Base-by-base conservation (phyloP, 2,113 vertebrate species). In the Lagopus muta region DNA sequence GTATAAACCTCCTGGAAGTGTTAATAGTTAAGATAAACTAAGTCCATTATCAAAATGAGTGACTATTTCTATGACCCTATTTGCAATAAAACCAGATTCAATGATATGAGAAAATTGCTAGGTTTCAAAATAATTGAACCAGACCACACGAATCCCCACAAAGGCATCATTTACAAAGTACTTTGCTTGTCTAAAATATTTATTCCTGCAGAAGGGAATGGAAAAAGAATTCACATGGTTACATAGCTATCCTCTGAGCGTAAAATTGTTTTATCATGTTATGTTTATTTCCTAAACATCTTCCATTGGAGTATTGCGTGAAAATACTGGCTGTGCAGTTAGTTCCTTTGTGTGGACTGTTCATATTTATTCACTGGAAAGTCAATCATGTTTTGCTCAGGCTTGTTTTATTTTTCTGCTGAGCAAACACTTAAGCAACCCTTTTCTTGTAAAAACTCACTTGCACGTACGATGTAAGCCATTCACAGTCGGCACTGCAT, bases 271-370 rank as follows among this genome's bases (percentile, higher is more conserved):
- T 89, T 94, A 96, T 96, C 84, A 90, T 84, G 88, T 95, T 92
- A 90, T 94, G 87, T 96, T 95, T 95, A 82, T 93, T 95, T 97
- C 90, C 87, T 93, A 98, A 98, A 95, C 97, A 98, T 96, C 98
- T 98, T 96, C 97, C 98, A 95, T 86, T 98, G 87, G 98, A 97
- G 64, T 98, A 98, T 95, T 97, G 97, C 28, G 96, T 97, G 83
- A 98, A 98, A 97, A 98, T 97, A 97, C 34, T 45, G 64, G 45
- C 74, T 83, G 28, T 72, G 71, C 61, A 79, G 61, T 91, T 85
- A 97, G 96, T 76, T 80, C 58, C 48, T 92, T 95, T 96, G 82
- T 88, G 85, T 86, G 71, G 38, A 54, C 52, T 65, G 72, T 76
- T 95, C 88, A n/a, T 84, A 61, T 72, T 78, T 94, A 90, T 95